Conservation (phyloP, 1,140 invertebrate genomes). For the Drosophila quadrilineata region DNA sequence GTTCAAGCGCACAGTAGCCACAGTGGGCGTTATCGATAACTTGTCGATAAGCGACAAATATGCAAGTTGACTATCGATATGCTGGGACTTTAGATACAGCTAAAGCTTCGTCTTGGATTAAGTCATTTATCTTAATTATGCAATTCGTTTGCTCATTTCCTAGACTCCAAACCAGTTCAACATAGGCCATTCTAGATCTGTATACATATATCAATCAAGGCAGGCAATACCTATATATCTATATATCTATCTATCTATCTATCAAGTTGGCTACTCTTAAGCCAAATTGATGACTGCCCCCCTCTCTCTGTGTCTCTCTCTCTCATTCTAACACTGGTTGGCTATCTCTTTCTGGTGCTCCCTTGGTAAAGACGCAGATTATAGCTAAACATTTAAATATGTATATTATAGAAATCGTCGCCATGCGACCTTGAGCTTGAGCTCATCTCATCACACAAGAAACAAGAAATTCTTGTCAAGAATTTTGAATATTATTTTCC, state of each 20-base stretch:
- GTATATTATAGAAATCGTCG: slow-evolving; percentile 24
- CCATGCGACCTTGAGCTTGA: no score
- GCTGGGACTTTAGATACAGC: slow-evolving; percentile 27
- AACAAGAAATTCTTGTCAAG: slow-evolving; percentile 40
- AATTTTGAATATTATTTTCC: no score
- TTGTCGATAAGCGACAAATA: no score
- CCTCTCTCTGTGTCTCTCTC: no score
- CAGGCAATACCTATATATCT: not conserved
- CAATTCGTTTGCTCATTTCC: slow-evolving; percentile 26
- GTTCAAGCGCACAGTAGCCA: slow-evolving; percentile 48
- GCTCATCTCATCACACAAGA: slow-evolving; percentile 17
- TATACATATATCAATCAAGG: not conserved
- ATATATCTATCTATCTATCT: slow-evolving; percentile 38
- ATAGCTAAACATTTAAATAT: slow-evolving; percentile 36
- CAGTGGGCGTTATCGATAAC: no score
- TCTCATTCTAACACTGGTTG: no score
- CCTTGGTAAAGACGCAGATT: slow-evolving; percentile 34
- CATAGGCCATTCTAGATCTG: slow-evolving; percentile 11
- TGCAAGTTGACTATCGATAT: no score
- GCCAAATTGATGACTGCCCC: slow-evolving; percentile 40
- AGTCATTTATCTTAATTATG: slow-evolving; percentile 41
- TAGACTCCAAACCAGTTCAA: slow-evolving; percentile 59
- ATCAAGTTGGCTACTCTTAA: slow-evolving; percentile 27
- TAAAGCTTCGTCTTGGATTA: slow-evolving; percentile 10
- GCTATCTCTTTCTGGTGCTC: no score